These are phyloP conservation scores for Misgurnus mizolepis DNA, from an alignment of 2,113 vertebrate species.

Conservation along the genomic window DNA sequence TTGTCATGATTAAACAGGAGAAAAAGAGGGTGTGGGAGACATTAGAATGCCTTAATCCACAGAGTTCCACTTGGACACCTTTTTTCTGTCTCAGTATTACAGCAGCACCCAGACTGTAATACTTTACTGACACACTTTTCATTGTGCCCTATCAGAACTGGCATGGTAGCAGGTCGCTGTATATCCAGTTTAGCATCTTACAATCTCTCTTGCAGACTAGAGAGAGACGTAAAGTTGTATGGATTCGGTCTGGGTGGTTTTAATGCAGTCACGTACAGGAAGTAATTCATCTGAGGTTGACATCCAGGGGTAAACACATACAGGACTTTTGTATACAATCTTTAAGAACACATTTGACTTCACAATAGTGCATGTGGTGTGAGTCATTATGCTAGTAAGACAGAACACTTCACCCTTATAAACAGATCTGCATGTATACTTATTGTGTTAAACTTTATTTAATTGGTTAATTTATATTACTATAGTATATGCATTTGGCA, in stretches of 20 bases:
- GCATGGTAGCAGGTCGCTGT: constrained; percentile 19
- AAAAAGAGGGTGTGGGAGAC: constrained; percentile 19
- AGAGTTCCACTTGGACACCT: constrained; percentile 41
- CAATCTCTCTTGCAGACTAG: constrained; percentile 31
- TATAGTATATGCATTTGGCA: too few relatives aligned
- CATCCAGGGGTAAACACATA: constrained; percentile 24
- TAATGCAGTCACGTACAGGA: constrained; percentile 29
- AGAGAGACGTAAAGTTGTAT: background rate
- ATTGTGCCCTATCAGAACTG: constrained; percentile 34
- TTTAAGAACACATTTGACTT: constrained; percentile 6
- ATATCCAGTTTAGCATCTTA: background rate
- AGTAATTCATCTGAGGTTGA: constrained; percentile 39
- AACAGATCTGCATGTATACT: background rate
- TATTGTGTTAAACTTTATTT: background rate
- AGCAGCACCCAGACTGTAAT: constrained; percentile 31
- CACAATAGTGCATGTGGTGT: background rate
- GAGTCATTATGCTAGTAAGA: background rate
- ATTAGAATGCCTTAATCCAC: constrained; percentile 31
- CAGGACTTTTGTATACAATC: constrained; percentile 39
- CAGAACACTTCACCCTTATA: background rate
- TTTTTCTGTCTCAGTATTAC: constrained; percentile 27
- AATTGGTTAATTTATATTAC: too few relatives aligned
- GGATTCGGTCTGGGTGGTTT: constrained; percentile 47
- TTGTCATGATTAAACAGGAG: constrained; percentile 16
- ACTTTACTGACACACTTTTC: constrained; percentile 46